Evolutionary conservation across 1,140 invertebrate genomes (phyloP), one percentile per base, ranked within the genome.

Genomic region (Drosophila rufa): DNA sequence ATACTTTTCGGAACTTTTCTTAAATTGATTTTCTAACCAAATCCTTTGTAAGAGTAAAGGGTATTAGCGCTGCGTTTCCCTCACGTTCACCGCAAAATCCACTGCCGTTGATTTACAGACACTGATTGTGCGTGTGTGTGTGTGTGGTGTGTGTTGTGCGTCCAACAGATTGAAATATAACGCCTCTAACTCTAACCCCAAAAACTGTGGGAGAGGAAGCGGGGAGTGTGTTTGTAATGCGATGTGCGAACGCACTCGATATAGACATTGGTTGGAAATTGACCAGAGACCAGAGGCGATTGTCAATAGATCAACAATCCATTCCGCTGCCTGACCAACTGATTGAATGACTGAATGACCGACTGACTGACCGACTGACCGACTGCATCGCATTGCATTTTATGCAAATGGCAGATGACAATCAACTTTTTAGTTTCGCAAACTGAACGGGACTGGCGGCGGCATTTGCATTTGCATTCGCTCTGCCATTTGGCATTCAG

Each of bases 301-400:
- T 89, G 69, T 81, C 84, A 75, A 90, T 90, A 75, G 80, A 89
- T 89, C 84, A 90, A 84, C 80, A 89, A 80, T 25, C 25, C 47
- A 59, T 66, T 71, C 67, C 61, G 48, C 43, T 56, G 36, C 17
- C 36, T 25, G 36, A 17, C 43, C 56, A 56, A 40, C 53, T 56
- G 53, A 56, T 56, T 56, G 53, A 56, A 46, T 40, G 43, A 46
- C 38, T 40, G 69, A 78, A 19, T 33, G 59, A 42, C 42, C 27
- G 56, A 46, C 60, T 57, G 75, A 53, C 3, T 22, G 60, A 47
- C 48, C 17, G 47, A 50, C 70, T 33, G 47, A 36, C 30, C 3
- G 19, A 36, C 65, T 56, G 53, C 51, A 58, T 71, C 25, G 43
- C 60, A 53, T 58, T 61, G 67, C 69, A 70, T 85, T 85, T 86